Percentiles rank a stretch among this genome's conserved stretches.
phyloP scores from a whole-genome alignment of 2,888 invertebrate genomes.

The Dusona sp. region DNA sequence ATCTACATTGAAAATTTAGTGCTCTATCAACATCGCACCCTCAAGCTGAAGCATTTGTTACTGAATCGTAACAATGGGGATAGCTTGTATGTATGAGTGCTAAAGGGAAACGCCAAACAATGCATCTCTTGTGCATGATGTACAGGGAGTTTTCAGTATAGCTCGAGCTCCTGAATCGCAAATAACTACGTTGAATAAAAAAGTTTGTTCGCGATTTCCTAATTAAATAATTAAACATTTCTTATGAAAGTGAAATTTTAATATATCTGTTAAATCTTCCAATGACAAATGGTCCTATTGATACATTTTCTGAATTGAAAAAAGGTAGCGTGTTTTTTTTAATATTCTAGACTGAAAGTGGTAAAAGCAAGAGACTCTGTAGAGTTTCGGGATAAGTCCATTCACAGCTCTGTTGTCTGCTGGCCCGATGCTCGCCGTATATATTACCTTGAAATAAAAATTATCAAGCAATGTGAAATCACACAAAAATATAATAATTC shows the following conservation, averaged over 20 bases:
- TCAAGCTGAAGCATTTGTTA: not conserved
- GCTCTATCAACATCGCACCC: conserved; percentile 24
- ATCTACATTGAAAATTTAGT: conserved; percentile 19
- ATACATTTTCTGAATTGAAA: not conserved
- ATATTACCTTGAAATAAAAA: too few relatives aligned
- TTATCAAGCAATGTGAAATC: too few relatives aligned
- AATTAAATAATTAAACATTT: conserved; percentile 10
- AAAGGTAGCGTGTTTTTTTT: not conserved
- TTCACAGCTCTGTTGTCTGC: too few relatives aligned
- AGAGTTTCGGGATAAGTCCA: too few relatives aligned
- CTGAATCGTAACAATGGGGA: conserved; percentile 51
- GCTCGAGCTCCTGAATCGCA: not conserved
- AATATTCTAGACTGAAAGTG: too few relatives aligned
- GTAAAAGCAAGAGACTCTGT: too few relatives aligned
- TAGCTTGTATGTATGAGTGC: conserved; percentile 22
- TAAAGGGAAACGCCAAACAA: conserved; percentile 63
- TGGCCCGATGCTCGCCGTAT: too few relatives aligned
- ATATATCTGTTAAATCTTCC: not conserved
- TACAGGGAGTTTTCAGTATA: not conserved
- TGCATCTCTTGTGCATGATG: conserved; percentile 30
- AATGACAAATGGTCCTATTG: not conserved
- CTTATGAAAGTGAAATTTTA: not conserved
- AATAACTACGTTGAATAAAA: not conserved
- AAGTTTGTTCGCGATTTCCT: not conserved
- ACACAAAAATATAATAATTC: too few relatives aligned